Base-by-base conservation (phyloP, 2,888 invertebrate genomes). In the Volucella inanis region DNA sequence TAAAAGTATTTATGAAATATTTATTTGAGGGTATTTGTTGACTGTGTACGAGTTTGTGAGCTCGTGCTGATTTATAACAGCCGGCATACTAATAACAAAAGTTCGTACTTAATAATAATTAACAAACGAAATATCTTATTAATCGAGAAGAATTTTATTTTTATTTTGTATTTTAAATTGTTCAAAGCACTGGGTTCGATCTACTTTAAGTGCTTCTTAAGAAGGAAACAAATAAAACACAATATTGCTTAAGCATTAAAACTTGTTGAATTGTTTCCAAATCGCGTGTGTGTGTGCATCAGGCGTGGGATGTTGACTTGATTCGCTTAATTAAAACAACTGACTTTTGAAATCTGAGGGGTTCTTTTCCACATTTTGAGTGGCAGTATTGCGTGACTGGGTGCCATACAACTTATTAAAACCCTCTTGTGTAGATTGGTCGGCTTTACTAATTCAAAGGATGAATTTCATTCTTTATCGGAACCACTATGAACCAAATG, bases 351-450 rank as follows among this genome's bases (percentile, higher is more conserved):
- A 86, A 86, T 86, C 86, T 86, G 86, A 86, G 86, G 86, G 86
- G 86, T 74, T 82, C 76, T 74, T 86, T 71, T 65, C 45, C 86
- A 86, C 74, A 77, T 81, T 75, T 77, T 45, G 82, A 82, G 77
- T 86, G 82, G 82, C 82, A 70, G 78, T 77, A 82, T 86, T 86
- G 86, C 86, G 86, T 86, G 86, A 86, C 86, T 86, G 86, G 82
- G 86, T 86, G 86, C 81, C 62, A 86, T 86, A 55, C 74, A 74
- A 76, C 59, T 86, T 76, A 71, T 74, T 72, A 71, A 76, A 12
- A 54, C 80, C 68, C 81, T 81, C 67, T 72, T 81, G 41, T 54
- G 74, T 72, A 74, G 50, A 75, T 83, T 65, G 49, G 54, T 65
- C 76, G 67, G 62, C 41, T 61, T 62, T 80, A 76, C 72, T 79